Base-by-base conservation (phyloP, 2,113 vertebrate genomes). In the Neofelis nebulosa region DNA sequence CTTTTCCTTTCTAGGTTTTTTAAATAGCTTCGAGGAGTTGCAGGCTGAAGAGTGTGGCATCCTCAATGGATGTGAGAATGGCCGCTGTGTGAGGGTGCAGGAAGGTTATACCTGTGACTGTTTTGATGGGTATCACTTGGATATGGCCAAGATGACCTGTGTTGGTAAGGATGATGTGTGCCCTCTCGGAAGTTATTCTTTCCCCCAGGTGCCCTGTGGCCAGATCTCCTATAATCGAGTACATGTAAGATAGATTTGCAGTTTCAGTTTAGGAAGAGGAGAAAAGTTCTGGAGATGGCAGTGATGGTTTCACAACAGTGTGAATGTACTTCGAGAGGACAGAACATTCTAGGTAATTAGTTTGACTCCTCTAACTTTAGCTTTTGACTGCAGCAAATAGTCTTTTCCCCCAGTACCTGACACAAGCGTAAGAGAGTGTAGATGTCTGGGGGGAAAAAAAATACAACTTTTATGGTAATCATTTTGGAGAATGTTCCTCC, bases 21-120 rank as follows among this genome's bases (percentile, higher is more conserved):
- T 98, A 88, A 99, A 99, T 55, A 99, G 98, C 38, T 99, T 99
- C 82, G 99, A 99, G 97, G 99, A 99, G 73, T 95, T 99, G 38
- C 99, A 98, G 97, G 99, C 99, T 2, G 99, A 99, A 92, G 99
- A 99, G 91, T 99, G 99, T 50, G 99, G 99, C 9, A 99, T 99
- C 97, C 99, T 99, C 95, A 99, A 99, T 4, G 99, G 99, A 36
- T 99, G 99, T 97, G 99, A 99, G 97, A 99, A 99, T 0, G 99
- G 99, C 2, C 99, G 99, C 11, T 99, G 99, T n/a, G 99, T 99
- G 11, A 98, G 99, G 33, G 99, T 99, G n/a, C 99, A 99, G 96
- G 99, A 99, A 91, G 99, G 99, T 9, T 99, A 99, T 96, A 99
- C 99, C 65, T 99, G 99, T 5, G 99, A 99, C 97, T 99, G 99